These are phyloP conservation scores for Ptychodera flava DNA, from an alignment of 35 echinoderm and acorn worm genomes.

Conservation along the genomic window DNA sequence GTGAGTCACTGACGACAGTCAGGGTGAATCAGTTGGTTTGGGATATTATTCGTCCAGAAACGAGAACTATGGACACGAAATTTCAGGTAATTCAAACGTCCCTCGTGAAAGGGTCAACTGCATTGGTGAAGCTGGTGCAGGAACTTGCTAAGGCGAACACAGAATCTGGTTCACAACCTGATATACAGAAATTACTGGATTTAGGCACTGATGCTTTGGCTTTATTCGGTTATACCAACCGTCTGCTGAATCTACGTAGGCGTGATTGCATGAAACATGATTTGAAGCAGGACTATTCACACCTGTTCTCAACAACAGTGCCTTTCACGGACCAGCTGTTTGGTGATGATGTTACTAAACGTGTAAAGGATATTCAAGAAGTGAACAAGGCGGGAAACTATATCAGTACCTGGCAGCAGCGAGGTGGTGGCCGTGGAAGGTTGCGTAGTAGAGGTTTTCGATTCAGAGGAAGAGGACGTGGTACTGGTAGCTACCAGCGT, in stretches of 20 bases:
- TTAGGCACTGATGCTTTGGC: slow-evolving; percentile 14
- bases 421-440: too few species aligned
- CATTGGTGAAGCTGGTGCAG: slow-evolving; percentile 7
- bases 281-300: slow-evolving; percentile 30
- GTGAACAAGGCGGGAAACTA: slow-evolving; percentile 9
- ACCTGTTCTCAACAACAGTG: slow-evolving; percentile 5
- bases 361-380: slow-evolving; percentile 23
- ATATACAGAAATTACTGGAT: neutral
- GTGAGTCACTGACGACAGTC: neutral
- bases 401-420: too few species aligned
- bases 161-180: neutral
- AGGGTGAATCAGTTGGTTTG: slow-evolving; percentile 20
- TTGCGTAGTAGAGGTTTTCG: too few species aligned
- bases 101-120: slow-evolving; percentile 3
- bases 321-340: slow-evolving; percentile 30
- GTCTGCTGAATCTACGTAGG: neutral
- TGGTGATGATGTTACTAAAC: slow-evolving; percentile 37
- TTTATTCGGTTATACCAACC: slow-evolving; percentile 3
- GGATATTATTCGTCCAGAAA: neutral
- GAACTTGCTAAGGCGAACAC: too few species aligned
- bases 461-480: neutral
- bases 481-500: neutral
- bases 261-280: slow-evolving; percentile 19
- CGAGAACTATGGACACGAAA: slow-evolving; percentile 28
- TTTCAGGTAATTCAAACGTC: slow-evolving; percentile 21